These are phyloP conservation scores for Melanotaenia nigrans DNA, from an alignment of 2,797 vertebrate genomes.

Conservation along the genomic window DNA sequence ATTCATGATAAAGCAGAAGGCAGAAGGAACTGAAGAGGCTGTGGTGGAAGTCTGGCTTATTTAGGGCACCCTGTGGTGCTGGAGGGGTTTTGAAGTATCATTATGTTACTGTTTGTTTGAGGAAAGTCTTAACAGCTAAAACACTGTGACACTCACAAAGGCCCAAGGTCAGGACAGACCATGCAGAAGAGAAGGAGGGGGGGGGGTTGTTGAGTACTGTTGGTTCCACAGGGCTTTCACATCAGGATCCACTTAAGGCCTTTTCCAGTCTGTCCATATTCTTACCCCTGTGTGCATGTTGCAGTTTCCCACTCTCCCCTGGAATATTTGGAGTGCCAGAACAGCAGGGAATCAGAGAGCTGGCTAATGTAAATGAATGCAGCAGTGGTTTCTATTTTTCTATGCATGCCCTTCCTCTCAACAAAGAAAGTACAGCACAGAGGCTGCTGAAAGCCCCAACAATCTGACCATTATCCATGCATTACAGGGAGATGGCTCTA, in stretches of 20 bases:
- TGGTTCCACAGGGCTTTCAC: conserved; percentile 64
- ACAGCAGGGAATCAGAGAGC: conserved; percentile 64
- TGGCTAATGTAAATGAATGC: conserved; percentile 60
- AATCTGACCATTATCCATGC: conserved; percentile 73
- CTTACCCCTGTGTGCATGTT: conserved; percentile 54
- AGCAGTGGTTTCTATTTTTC: conserved; percentile 45
- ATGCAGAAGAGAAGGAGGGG: conserved; percentile 35
- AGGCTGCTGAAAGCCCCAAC: conserved; percentile 56
- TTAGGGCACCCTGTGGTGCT: conserved; percentile 77
- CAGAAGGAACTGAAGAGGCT: conserved; percentile 51
- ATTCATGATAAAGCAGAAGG: conserved; percentile 76
- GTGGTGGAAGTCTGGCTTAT: conserved; percentile 66
- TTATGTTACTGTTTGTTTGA: conserved; percentile 87
- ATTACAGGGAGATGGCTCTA: conserved; percentile 71
- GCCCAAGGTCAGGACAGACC: conserved; percentile 75
- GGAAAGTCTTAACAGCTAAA: conserved; percentile 81
- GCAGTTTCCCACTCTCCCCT: conserved; percentile 58
- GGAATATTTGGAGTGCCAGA: conserved; percentile 66
- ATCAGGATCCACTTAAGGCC: conserved; percentile 77
- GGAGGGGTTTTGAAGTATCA: conserved; percentile 83
- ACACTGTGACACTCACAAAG: conserved; percentile 76
- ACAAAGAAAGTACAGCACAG: conserved; percentile 45
- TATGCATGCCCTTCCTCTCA: conserved; percentile 57
- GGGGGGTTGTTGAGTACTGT: conserved; percentile 27
- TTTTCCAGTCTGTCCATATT: conserved; percentile 49